These are phyloP conservation scores for Andricus curvator DNA, from an alignment of 2,888 invertebrate species.

Conservation along the genomic window DNA sequence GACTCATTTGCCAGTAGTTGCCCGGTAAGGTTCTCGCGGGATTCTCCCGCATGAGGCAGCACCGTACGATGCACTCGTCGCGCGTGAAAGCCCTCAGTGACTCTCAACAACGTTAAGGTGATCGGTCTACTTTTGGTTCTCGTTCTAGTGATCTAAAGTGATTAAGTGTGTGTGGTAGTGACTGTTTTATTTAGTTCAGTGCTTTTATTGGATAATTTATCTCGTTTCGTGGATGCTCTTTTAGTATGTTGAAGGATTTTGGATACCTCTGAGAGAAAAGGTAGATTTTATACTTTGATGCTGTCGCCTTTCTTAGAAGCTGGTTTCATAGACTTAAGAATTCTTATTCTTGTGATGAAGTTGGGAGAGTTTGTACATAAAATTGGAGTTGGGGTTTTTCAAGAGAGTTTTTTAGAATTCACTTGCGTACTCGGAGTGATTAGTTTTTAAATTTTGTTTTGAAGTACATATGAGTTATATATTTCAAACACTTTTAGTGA, in stretches of 20 bases:
- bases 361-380: too few relatives aligned
- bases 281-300: constrained; percentile 5
- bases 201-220: constrained; percentile 9
- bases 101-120: constrained; percentile 75
- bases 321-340: background rate
- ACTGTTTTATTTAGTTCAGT: constrained; percentile 36
- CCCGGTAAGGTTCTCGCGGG: constrained; percentile 58
- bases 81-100: constrained; percentile 75
- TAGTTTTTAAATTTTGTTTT: too few relatives aligned
- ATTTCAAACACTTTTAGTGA: too few relatives aligned
- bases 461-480: too few relatives aligned
- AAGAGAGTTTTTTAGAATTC: too few relatives aligned
- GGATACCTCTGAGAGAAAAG: constrained; percentile 19
- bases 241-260: constrained; percentile 9
- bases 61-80: constrained; percentile 57
- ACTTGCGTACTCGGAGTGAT: too few relatives aligned
- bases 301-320: constrained; percentile 23
- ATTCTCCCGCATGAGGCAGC: constrained; percentile 72
- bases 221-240: background rate
- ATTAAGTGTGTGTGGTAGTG: constrained; percentile 37
- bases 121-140: constrained; percentile 71
- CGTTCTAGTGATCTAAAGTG: constrained; percentile 77
- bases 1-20: constrained; percentile 65
- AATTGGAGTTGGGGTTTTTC: background rate
- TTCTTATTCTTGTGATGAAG: background rate